Evolutionary conservation across 2,888 invertebrate species (phyloP).

Genomic region (Pemphredon lugubris): DNA sequence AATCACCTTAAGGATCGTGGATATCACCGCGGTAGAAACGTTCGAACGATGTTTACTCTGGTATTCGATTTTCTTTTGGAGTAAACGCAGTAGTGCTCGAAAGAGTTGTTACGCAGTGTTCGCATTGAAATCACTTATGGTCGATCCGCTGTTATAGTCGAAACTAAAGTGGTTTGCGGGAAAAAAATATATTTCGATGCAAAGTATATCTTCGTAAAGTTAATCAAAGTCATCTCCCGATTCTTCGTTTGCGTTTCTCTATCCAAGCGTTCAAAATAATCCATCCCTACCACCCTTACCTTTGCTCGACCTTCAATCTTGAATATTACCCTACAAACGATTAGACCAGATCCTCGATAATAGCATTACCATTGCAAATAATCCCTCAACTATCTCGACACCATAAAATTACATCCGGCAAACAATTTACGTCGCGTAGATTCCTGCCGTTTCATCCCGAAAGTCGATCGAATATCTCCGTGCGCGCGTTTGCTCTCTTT

Average conservation of each 20-base stretch:
- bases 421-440: background rate
- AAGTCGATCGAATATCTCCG: conserved; percentile 41
- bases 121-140: conserved; percentile 6
- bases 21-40: conserved; percentile 52
- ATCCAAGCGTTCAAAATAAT: background rate
- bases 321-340: too few relatives aligned
- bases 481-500: conserved; percentile 49
- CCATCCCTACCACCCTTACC: too few relatives aligned
- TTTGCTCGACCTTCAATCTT: too few relatives aligned
- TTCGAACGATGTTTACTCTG: conserved; percentile 45
- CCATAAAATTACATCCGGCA: background rate
- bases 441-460: background rate
- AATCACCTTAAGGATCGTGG: conserved; percentile 65
- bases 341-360: background rate
- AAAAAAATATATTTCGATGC: too few relatives aligned
- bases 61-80: conserved; percentile 32
- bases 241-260: too few relatives aligned
- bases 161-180: background rate
- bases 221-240: too few relatives aligned
- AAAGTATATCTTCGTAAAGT: too few relatives aligned
- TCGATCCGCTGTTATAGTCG: background rate
- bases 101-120: background rate
- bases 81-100: too few relatives aligned
- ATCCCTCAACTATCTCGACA: too few relatives aligned
- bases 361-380: background rate